A percentile compares a stretch with the other conserved stretches of the same genome.
These are phyloP conservation scores for Nebria ingens DNA, from an alignment of 1,140 invertebrate species.

Conservation along the genomic window DNA sequence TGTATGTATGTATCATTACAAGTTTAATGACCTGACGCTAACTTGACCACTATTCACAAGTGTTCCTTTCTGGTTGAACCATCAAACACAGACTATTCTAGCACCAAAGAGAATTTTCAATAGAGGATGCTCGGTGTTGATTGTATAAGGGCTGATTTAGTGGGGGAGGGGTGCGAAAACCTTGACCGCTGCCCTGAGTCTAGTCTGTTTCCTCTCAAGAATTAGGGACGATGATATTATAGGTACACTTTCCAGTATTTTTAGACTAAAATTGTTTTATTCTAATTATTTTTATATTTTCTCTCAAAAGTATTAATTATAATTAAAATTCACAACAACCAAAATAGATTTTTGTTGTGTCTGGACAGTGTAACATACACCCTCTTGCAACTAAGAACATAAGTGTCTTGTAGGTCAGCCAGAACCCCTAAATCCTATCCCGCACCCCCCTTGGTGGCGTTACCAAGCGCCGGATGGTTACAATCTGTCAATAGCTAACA, in stretches of 20 bases:
- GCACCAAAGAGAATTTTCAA: neutral
- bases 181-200: constrained; percentile 12
- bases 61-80: neutral
- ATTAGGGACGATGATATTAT: neutral
- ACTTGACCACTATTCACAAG: too few relatives aligned
- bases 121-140: neutral
- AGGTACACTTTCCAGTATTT: neutral
- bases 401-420: neutral
- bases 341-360: neutral
- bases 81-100: neutral
- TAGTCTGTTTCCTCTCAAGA: constrained; percentile 11
- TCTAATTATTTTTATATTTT: neutral
- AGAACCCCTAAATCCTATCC: neutral
- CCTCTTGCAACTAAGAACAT: too few relatives aligned
- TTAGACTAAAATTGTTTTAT: neutral
- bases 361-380: neutral
- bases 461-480: neutral
- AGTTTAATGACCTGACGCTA: too few relatives aligned
- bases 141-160: neutral
- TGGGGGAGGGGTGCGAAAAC: neutral
- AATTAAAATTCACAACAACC: neutral
- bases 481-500: neutral
- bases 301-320: neutral
- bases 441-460: neutral
- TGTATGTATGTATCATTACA: neutral